Evolutionary conservation across 2,797 vertebrate genomes (phyloP).

Genomic region (Alfaro cultratus): DNA sequence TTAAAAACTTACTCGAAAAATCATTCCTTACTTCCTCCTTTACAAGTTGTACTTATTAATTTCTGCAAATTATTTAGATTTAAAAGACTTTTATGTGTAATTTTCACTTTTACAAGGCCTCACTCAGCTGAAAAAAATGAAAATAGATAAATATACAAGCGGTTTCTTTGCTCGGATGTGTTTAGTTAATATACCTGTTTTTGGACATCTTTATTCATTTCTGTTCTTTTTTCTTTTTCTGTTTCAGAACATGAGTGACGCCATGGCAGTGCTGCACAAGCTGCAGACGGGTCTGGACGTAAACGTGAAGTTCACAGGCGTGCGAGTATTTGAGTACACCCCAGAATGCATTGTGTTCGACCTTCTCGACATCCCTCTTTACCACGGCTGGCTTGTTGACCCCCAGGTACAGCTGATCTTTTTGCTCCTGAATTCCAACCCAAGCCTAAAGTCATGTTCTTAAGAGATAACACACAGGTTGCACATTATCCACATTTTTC

Average conservation of each 20-base stretch:
- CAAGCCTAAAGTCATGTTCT: background rate
- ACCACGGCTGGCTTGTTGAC: conserved; percentile 98
- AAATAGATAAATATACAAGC: background rate
- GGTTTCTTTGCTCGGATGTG: background rate
- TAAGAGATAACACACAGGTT: background rate
- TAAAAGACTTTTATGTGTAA: background rate
- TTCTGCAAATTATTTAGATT: too few relatives aligned
- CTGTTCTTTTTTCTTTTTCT: conserved; percentile 19
- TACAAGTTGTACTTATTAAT: background rate
- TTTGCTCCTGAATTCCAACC: conserved; percentile 10
- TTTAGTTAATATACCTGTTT: background rate
- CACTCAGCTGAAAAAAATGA: background rate
- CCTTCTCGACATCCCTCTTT: conserved; percentile 97
- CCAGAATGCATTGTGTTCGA: conserved; percentile 99
- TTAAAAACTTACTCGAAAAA: background rate
- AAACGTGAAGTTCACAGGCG: conserved; percentile 97
- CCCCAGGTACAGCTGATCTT: conserved; percentile 88
- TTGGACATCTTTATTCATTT: background rate
- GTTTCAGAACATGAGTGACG: conserved; percentile 96
- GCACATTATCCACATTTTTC: background rate
- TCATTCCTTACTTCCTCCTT: background rate
- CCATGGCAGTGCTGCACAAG: conserved; percentile 97
- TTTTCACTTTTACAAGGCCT: background rate
- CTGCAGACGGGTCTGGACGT: conserved; percentile 98
- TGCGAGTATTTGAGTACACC: conserved; percentile 97